A percentile compares a stretch with the other conserved stretches of the same genome.
phyloP scores from a whole-genome alignment of 1,140 invertebrate species.

The Drosophila kurseongensis region DNA sequence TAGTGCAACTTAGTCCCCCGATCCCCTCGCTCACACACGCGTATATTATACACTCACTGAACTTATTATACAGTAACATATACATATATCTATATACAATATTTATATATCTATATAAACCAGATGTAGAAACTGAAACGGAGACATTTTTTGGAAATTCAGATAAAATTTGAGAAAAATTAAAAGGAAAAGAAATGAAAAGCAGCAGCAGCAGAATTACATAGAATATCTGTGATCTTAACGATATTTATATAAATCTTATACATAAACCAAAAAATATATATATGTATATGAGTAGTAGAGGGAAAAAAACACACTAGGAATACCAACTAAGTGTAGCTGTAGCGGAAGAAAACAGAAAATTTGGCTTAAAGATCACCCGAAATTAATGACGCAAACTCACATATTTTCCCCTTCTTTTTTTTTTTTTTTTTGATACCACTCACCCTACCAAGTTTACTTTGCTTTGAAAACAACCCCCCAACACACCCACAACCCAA shows the following conservation, averaged over 20 bases:
- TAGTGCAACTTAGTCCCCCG: slow-evolving; percentile 35
- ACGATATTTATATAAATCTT: slow-evolving; percentile 78
- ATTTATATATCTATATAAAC: slow-evolving; percentile 58
- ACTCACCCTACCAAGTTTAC: slow-evolving; percentile 52
- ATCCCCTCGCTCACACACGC: slow-evolving; percentile 21
- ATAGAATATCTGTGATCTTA: slow-evolving; percentile 85
- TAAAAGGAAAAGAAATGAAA: slow-evolving; percentile 22
- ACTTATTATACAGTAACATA: slow-evolving; percentile 55
- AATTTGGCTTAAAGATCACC: slow-evolving; percentile 21
- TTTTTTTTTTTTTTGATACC: not conserved
- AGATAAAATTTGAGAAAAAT: slow-evolving; percentile 34
- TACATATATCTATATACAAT: slow-evolving; percentile 59
- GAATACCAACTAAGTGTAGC: slow-evolving; percentile 40
- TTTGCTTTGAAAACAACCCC: slow-evolving; percentile 61
- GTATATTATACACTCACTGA: slow-evolving; percentile 46
- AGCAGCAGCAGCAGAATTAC: slow-evolving; percentile 73
- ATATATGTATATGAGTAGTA: slow-evolving; percentile 54
- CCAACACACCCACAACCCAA: not conserved
- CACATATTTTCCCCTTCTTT: not conserved
- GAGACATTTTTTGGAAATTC: slow-evolving; percentile 46
- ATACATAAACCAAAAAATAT: slow-evolving; percentile 53
- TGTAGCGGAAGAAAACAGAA: slow-evolving; percentile 18
- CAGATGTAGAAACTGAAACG: slow-evolving; percentile 36
- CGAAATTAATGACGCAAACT: slow-evolving; percentile 21
- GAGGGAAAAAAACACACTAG: slow-evolving; percentile 41